Percentiles rank a stretch among this genome's conserved stretches.
Conservation (phyloP, 2,888 invertebrate species). For the Melieria crassipennis region DNA sequence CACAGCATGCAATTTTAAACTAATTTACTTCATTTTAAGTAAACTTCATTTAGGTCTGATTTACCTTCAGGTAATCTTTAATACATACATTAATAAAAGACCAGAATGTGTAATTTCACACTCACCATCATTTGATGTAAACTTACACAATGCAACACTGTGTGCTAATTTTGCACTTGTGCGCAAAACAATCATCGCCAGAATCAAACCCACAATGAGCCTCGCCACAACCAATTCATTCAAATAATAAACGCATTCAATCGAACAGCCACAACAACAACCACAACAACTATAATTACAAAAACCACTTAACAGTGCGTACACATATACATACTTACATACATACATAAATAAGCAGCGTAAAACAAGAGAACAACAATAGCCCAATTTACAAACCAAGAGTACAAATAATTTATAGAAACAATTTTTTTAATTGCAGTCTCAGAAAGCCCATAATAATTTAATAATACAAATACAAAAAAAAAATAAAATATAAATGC, state of each 20-base stretch:
- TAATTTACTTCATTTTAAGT: too few relatives aligned
- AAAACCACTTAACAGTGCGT: not conserved
- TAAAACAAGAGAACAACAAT: slow-evolving; percentile 52
- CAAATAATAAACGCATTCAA: slow-evolving; percentile 34
- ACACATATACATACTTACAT: slow-evolving; percentile 5
- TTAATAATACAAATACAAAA: slow-evolving; percentile 42
- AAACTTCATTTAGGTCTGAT: too few relatives aligned
- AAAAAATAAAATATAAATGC: slow-evolving; percentile 33
- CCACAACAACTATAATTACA: slow-evolving; percentile 27
- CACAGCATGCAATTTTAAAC: too few relatives aligned
- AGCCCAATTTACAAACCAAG: slow-evolving; percentile 66
- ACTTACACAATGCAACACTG: too few relatives aligned
- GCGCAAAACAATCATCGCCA: too few relatives aligned
- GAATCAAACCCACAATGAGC: too few relatives aligned
- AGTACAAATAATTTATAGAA: slow-evolving; percentile 62
- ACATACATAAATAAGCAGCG: slow-evolving; percentile 28
- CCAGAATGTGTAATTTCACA: too few relatives aligned
- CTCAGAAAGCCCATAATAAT: slow-evolving; percentile 47
- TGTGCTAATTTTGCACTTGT: too few relatives aligned
- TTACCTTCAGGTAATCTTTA: too few relatives aligned
- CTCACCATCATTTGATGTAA: too few relatives aligned
- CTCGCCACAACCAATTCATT: slow-evolving; percentile 5
- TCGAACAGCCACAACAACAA: slow-evolving; percentile 23
- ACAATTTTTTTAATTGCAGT: slow-evolving; percentile 60
- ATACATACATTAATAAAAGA: too few relatives aligned